Evolutionary conservation across 2,113 vertebrate species (phyloP).

Genomic region (Thomomys bottae): DNA sequence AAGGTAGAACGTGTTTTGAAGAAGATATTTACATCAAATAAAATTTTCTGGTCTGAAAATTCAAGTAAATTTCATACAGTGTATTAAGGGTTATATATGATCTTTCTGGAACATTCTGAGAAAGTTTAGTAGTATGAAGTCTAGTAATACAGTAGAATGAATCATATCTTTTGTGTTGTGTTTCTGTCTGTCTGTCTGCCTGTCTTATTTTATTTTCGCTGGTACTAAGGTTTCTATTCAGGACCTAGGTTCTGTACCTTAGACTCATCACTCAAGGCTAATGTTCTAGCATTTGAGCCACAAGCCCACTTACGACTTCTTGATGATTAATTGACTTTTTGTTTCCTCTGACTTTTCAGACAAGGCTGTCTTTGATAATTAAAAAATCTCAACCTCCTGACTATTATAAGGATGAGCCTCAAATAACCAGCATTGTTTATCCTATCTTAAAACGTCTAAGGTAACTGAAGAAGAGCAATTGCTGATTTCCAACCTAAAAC

Average conservation of each 20-base stretch:
- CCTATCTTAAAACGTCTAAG: conserved; percentile 66
- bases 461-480: conserved; percentile 68
- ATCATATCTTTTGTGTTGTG: not conserved
- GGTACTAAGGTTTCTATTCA: too few species aligned
- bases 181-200: not conserved
- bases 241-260: too few species aligned
- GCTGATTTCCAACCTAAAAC: conserved; percentile 68
- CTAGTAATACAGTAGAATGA: too few species aligned
- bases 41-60: not conserved
- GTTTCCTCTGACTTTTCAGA: too few species aligned
- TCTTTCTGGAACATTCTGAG: not conserved
- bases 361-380: too few species aligned
- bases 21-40: not conserved
- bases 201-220: not conserved
- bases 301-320: too few species aligned
- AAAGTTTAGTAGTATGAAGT: not conserved
- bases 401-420: too few species aligned
- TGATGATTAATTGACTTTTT: too few species aligned
- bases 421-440: too few species aligned
- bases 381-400: too few species aligned
- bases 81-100: not conserved
- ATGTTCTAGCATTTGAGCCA: too few species aligned
- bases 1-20: not conserved
- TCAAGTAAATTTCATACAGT: not conserved
- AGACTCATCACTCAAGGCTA: too few species aligned